phyloP scores from a whole-genome alignment of 2,888 invertebrate genomes.

The Chrysodeixis includens region DNA sequence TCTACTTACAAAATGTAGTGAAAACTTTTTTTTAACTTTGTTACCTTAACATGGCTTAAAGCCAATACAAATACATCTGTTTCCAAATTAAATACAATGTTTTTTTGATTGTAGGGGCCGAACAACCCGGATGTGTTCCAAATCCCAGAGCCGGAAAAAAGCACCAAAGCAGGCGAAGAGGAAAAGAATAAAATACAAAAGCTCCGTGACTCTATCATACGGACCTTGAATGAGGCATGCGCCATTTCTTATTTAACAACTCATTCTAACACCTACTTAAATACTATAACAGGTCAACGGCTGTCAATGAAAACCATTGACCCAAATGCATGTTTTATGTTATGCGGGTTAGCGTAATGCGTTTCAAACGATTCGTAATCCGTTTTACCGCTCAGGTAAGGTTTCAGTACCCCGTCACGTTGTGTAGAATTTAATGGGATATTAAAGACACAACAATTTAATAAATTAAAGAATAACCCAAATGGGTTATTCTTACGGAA shows the following conservation, averaged over 20 bases:
- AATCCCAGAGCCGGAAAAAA: slow-evolving; percentile 65
- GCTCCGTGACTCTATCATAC: slow-evolving; percentile 91
- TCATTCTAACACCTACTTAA: too few species aligned
- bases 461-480: too few species aligned
- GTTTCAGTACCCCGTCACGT: neutral
- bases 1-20: too few species aligned
- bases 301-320: neutral
- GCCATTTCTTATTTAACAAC: neutral
- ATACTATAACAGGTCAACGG: neutral
- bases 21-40: too few species aligned
- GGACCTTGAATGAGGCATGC: slow-evolving; percentile 91
- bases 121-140: slow-evolving; percentile 93
- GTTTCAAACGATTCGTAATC: neutral
- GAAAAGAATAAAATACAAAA: slow-evolving; percentile 89
- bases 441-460: too few species aligned
- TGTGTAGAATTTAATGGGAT: too few species aligned
- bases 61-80: neutral
- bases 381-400: neutral
- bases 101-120: slow-evolving; percentile 90
- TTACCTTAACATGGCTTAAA: too few species aligned
- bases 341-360: neutral
- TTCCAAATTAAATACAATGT: neutral
- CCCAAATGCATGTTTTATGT: neutral
- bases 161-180: slow-evolving; percentile 88
- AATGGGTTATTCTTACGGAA: too few species aligned